Percentiles rank a stretch among this genome's conserved stretches.
Conservation (phyloP, 2,113 vertebrate genomes). For the Microcebus griseorufus region DNA sequence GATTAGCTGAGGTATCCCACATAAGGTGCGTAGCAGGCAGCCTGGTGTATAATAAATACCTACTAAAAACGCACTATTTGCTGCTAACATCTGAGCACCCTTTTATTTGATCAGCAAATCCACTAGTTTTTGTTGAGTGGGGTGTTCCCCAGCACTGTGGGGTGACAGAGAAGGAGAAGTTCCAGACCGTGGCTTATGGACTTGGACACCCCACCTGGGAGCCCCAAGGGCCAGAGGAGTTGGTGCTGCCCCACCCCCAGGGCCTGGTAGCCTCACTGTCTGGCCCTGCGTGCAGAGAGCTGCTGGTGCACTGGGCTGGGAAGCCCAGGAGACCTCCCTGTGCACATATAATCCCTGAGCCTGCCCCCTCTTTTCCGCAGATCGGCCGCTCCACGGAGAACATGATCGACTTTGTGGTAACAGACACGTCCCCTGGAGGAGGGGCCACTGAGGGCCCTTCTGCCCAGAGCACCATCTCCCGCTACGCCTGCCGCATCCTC, state of each 20-base stretch:
- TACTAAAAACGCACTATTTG: not conserved
- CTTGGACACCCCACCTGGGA: not conserved
- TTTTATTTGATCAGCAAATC: not conserved
- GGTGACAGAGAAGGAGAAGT: not conserved
- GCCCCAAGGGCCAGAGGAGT: fast-evolving
- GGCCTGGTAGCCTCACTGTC: not conserved
- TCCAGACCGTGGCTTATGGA: not conserved
- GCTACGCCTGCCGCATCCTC: constrained; percentile 93
- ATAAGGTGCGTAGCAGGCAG: not conserved
- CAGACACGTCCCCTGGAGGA: constrained; percentile 87
- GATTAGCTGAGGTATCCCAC: not conserved
- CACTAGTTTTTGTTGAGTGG: not conserved
- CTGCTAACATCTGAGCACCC: not conserved
- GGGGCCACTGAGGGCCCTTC: constrained; percentile 85
- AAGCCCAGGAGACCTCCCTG: not conserved
- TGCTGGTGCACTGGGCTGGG: not conserved
- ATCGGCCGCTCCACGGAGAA: constrained; percentile 93
- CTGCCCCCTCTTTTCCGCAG: constrained; percentile 71
- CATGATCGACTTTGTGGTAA: constrained; percentile 95
- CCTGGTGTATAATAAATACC: not conserved
- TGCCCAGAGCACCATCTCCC: constrained; percentile 93
- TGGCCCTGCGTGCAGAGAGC: not conserved
- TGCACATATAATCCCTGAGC: not conserved
- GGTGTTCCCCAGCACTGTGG: not conserved
- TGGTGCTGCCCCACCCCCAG: not conserved